Base-by-base conservation (phyloP, 1,140 invertebrate species). In the Heliconius hermathena region DNA sequence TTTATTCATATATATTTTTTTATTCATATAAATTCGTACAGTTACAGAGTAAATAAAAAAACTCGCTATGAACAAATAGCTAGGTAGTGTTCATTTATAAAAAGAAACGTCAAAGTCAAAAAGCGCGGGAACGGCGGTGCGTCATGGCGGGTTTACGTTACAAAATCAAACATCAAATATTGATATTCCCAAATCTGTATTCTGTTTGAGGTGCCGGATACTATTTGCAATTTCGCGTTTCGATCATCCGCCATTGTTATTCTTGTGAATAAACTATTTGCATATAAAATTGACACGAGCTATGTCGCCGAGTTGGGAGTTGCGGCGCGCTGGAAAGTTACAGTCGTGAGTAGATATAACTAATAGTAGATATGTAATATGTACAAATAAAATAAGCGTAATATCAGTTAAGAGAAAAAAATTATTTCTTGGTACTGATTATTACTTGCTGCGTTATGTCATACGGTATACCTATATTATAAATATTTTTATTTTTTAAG, bases 101-200 rank as follows among this genome's bases (percentile, higher is more conserved):
- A 66, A n/a, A 75, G 18, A 82, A 76, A 73, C 71, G 82, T 84
- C 81, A 84, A 81, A 71, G 81, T 82, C 79, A 76, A 82, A 81
- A 84, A 81, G 72, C 79, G 81, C 84, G 81, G 76, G 73, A 82
- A 83, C 71, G 85, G 72, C 84, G 84, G 82, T 80, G 83, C 54
- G 54, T n/a, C n/a, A 22, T 22, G 74, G n/a, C 66, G 85, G 74
- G 80, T 78, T 88, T 85, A 88, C 87, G 91, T 90, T 87, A 90
- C 89, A 90, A 89, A 89, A 89, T 91, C 91, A 93, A 92, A 92
- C 89, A 90, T 91, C 91, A 92, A 93, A 93, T 93, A 93, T 93
- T 93, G 91, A 92, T 93, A 93, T 90, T 92, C 85, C 86, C 89
- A 82, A 91, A 91, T 90, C 87, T 88, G 88, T 90, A 90, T 90